A percentile compares a stretch with the other conserved stretches of the same genome.
These are phyloP conservation scores for Ylistrum balloti DNA, from an alignment of 1,140 invertebrate genomes.

Conservation along the genomic window DNA sequence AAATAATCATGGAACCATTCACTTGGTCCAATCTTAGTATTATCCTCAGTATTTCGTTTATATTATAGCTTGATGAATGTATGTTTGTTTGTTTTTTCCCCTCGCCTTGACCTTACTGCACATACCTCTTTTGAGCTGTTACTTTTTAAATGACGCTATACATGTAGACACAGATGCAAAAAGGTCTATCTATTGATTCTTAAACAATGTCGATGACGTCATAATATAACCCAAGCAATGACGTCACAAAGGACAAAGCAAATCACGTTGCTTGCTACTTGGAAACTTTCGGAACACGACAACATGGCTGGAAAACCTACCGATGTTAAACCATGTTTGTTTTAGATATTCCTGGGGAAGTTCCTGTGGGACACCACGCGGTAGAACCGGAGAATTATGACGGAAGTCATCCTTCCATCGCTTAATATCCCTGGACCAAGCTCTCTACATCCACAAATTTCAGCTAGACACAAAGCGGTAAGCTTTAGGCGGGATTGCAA, in stretches of 20 bases:
- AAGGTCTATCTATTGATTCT: no score
- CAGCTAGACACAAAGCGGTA: background rate
- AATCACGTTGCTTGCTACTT: slow-evolving; percentile 1
- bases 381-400: background rate
- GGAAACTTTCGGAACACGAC: background rate
- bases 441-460: slow-evolving; percentile 9
- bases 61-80: no score
- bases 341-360: background rate
- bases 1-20: no score
- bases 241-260: background rate
- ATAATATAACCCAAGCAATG: background rate
- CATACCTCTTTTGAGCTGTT: no score
- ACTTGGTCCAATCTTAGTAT: no score
- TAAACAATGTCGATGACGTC: background rate
- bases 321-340: background rate
- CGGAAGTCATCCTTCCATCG: background rate
- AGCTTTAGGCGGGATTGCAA: background rate
- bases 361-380: background rate
- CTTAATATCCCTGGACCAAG: background rate
- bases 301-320: background rate
- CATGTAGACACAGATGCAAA: no score
- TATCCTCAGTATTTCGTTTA: no score
- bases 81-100: no score
- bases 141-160: no score
- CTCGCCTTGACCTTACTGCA: no score